A percentile compares a stretch with the other conserved stretches of the same genome.
Evolutionary conservation across 1,140 invertebrate genomes (phyloP).

Genomic region (Drosophila arizonae): DNA sequence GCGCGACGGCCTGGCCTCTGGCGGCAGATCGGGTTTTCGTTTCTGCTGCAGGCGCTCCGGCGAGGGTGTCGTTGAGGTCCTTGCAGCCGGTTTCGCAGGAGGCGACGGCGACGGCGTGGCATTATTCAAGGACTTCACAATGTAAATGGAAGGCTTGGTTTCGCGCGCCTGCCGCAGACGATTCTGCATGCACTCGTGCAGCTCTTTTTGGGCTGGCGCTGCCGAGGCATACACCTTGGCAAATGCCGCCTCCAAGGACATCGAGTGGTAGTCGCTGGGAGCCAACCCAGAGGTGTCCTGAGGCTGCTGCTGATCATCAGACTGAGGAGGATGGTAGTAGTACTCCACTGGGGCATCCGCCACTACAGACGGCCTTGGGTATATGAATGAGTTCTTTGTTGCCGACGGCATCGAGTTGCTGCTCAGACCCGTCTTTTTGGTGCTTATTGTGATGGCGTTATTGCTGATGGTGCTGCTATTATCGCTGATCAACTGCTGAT

Average conservation of each 20-base stretch:
- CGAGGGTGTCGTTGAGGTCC: background rate
- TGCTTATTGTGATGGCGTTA: background rate
- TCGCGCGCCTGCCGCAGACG: slow-evolving; percentile 68
- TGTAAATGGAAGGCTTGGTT: slow-evolving; percentile 72
- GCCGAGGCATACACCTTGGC: slow-evolving; percentile 59
- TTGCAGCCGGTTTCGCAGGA: background rate
- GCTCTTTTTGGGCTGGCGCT: slow-evolving; percentile 42
- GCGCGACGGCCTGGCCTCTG: background rate
- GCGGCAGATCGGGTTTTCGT: slow-evolving; percentile 8
- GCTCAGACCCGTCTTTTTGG: background rate
- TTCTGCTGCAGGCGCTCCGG: slow-evolving; percentile 13
- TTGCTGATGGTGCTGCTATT: slow-evolving; percentile 1
- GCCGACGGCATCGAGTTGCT: background rate
- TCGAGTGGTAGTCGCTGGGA: background rate
- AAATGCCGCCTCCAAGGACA: slow-evolving; percentile 51
- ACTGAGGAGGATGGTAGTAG: slow-evolving; percentile 22
- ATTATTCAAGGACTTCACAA: slow-evolving; percentile 63
- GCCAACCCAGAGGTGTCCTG: background rate
- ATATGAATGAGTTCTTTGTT: background rate
- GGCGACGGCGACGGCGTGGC: background rate
- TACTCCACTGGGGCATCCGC: background rate
- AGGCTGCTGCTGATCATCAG: slow-evolving; percentile 3
- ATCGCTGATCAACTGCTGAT: slow-evolving; percentile 8
- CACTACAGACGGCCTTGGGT: background rate
- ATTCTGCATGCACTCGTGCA: slow-evolving; percentile 61